Conservation (phyloP, 2,888 invertebrate species). For the Drosophila kambysellisi region DNA sequence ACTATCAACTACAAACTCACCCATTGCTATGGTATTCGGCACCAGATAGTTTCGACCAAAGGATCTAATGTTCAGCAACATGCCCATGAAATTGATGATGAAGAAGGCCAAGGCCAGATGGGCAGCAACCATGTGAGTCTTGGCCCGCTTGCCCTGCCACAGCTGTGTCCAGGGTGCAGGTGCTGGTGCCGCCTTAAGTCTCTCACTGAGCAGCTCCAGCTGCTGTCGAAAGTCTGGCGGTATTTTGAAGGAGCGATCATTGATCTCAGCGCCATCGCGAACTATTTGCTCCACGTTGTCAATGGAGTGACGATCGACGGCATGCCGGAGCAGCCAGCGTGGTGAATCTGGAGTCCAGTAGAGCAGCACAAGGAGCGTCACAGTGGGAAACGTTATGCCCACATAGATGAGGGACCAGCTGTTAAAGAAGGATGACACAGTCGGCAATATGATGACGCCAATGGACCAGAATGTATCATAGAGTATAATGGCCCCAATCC, state of each 20-base stretch:
- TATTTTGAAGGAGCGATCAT: constrained; percentile 82
- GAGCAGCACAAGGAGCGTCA: constrained; percentile 83
- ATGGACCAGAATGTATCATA: constrained; percentile 86
- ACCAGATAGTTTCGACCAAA: constrained; percentile 85
- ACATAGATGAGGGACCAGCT: constrained; percentile 85
- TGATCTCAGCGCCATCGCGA: constrained; percentile 82
- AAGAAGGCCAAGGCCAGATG: constrained; percentile 84
- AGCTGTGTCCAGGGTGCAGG: constrained; percentile 82
- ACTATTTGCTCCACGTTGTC: constrained; percentile 83
- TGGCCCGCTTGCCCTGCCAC: constrained; percentile 82
- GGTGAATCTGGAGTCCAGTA: constrained; percentile 86
- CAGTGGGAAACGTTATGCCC: constrained; percentile 85
- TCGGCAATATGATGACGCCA: constrained; percentile 85
- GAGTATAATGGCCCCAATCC: constrained; percentile 83
- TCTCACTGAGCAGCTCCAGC: constrained; percentile 75
- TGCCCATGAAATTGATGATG: constrained; percentile 85
- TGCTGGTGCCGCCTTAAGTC: constrained; percentile 71
- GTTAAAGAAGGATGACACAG: constrained; percentile 82
- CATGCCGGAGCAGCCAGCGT: constrained; percentile 84
- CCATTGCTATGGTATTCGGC: constrained; percentile 85
- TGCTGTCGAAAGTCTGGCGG: constrained; percentile 82
- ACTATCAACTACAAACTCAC: constrained; percentile 56
- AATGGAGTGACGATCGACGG: constrained; percentile 72
- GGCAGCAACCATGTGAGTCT: constrained; percentile 82
- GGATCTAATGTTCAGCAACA: constrained; percentile 85